Conservation (phyloP, 2,888 invertebrate species). For the Argyra leucocephala region DNA sequence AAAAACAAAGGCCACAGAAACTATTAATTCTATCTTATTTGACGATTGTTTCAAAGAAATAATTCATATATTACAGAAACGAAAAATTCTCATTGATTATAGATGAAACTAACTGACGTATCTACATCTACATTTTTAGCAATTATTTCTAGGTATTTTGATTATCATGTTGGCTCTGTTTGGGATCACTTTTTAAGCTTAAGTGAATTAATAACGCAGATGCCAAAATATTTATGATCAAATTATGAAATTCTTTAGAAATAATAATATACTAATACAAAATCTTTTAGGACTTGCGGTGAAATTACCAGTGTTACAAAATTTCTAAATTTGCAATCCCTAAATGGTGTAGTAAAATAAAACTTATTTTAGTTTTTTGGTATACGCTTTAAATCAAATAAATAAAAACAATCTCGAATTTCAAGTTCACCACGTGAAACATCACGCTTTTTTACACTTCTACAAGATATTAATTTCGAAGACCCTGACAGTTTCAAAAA, state of each 20-base stretch:
- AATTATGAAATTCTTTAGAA: constrained; percentile 16
- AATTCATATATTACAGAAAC: neutral
- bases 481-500: no score
- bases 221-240: constrained; percentile 13
- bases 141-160: constrained; percentile 12
- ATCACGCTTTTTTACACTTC: no score
- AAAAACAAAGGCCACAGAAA: constrained; percentile 15
- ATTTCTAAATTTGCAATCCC: constrained; percentile 18
- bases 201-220: constrained; percentile 14
- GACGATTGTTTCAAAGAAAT: constrained; percentile 12
- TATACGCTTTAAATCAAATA: no score
- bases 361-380: no score
- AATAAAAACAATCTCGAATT: no score
- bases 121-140: constrained; percentile 7
- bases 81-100: constrained; percentile 12
- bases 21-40: constrained; percentile 10
- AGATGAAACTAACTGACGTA: constrained; percentile 11
- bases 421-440: no score
- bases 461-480: no score
- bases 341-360: no score
- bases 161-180: neutral
- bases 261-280: constrained; percentile 16
- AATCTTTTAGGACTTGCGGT: constrained; percentile 30
- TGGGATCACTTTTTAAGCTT: neutral
- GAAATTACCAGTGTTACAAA: constrained; percentile 28